Conservation (phyloP, 2,113 vertebrate species). For the Pyxicephalus adspersus region DNA sequence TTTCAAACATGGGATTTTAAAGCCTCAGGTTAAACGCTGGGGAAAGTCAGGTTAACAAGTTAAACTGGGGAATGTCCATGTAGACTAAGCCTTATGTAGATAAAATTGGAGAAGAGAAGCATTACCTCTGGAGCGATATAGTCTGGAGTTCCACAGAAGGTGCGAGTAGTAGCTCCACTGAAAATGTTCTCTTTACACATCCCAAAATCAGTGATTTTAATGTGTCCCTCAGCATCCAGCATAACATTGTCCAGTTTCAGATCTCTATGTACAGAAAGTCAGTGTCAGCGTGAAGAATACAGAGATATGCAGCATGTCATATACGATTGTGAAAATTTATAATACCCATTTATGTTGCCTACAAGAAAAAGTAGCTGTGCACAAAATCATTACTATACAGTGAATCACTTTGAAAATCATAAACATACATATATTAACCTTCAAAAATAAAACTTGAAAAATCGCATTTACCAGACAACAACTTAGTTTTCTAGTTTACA, state of each 20-base stretch:
- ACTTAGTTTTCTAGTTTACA: not conserved
- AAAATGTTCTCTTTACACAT: constrained; percentile 91
- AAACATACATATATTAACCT: too few species aligned
- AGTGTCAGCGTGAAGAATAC: not conserved
- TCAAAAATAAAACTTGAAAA: not conserved
- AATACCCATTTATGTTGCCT: too few species aligned
- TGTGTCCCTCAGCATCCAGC: constrained; percentile 87
- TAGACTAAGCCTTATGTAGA: not conserved
- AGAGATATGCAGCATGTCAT: not conserved
- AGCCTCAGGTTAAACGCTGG: too few species aligned
- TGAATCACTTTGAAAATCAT: too few species aligned
- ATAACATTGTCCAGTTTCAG: constrained; percentile 91
- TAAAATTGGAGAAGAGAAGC: not conserved
- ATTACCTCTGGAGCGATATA: constrained; percentile 90
- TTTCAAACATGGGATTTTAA: too few species aligned
- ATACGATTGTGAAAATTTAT: too few species aligned
- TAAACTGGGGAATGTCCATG: not conserved
- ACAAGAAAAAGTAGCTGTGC: not conserved
- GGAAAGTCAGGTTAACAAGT: too few species aligned
- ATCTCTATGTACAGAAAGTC: constrained; percentile 70
- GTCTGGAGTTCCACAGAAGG: constrained; percentile 90
- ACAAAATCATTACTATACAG: not conserved
- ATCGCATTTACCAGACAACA: not conserved
- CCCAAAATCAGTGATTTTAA: constrained; percentile 91
- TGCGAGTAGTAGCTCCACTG: constrained; percentile 80